Conservation (phyloP, 2,113 vertebrate genomes). For the Zosterops pallidus region DNA sequence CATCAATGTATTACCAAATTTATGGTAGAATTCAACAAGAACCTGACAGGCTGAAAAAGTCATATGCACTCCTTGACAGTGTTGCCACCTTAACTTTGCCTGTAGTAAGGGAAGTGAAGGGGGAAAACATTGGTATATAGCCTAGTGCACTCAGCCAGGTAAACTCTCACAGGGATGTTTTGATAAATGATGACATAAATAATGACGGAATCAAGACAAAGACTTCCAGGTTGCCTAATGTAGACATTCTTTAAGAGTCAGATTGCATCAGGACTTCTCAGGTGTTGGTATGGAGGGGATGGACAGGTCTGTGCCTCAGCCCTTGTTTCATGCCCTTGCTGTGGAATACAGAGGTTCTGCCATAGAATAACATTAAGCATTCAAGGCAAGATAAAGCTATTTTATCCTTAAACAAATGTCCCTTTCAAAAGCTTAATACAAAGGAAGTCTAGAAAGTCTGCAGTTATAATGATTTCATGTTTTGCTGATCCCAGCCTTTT, state of each 20-base stretch:
- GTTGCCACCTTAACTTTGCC: not conserved
- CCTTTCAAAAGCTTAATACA: slow-evolving; percentile 75
- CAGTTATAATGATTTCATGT: slow-evolving; percentile 79
- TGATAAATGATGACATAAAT: not conserved
- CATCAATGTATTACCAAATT: not conserved
- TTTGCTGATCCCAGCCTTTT: slow-evolving; percentile 81
- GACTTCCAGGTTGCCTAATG: not conserved
- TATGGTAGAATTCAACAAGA: not conserved
- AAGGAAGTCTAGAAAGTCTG: slow-evolving; percentile 75
- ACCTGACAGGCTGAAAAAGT: not conserved
- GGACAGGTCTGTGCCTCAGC: not conserved
- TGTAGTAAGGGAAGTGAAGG: not conserved
- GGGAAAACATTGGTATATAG: not conserved
- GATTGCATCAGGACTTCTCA: not conserved
- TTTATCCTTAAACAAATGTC: slow-evolving; percentile 79
- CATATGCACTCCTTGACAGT: not conserved
- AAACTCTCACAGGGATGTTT: not conserved
- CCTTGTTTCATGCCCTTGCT: slow-evolving; percentile 2
- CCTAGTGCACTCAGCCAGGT: not conserved
- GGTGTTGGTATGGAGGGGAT: not conserved
- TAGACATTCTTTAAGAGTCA: not conserved
- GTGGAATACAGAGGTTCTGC: not conserved
- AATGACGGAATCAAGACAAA: not conserved
- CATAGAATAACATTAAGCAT: slow-evolving; percentile 43
- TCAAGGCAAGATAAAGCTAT: slow-evolving; percentile 61